Conservation (phyloP, 1,140 invertebrate species). For the Atta cephalotes region DNA sequence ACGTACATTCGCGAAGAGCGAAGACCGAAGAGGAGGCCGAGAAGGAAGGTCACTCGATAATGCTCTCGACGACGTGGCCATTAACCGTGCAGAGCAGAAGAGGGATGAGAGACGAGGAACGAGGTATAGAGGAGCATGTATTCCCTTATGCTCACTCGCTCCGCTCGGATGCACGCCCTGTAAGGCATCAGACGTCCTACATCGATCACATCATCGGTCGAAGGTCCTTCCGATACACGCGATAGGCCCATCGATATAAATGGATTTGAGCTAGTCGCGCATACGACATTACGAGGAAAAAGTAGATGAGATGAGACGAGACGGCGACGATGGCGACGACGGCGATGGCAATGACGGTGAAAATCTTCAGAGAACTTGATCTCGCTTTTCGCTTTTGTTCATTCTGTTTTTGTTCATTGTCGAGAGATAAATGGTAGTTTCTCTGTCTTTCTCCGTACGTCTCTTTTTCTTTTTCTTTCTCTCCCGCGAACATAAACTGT, state of each 20-base stretch:
- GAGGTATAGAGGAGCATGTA: not conserved
- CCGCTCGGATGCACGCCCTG: conserved; percentile 42
- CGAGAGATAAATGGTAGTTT: not conserved
- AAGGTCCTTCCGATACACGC: conserved; percentile 50
- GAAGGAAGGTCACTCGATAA: conserved; percentile 63
- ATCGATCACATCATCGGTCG: conserved; percentile 56
- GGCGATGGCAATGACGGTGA: not conserved
- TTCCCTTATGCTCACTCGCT: conserved; percentile 25
- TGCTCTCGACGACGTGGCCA: conserved; percentile 56
- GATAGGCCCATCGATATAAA: conserved; percentile 51
- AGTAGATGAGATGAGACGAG: not conserved
- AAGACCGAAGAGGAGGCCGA: conserved; percentile 48
- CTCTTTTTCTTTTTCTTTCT: not conserved
- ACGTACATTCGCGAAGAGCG: conserved; percentile 12
- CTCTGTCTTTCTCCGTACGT: not conserved
- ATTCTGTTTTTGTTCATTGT: not conserved
- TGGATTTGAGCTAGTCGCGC: not conserved
- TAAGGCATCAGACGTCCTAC: conserved; percentile 52
- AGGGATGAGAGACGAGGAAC: conserved; percentile 31
- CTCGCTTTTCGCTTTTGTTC: conserved; percentile 9
- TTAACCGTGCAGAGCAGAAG: conserved; percentile 60
- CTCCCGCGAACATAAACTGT: not conserved
- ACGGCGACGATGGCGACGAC: not conserved
- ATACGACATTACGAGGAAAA: not conserved
- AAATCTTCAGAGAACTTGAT: not conserved